These are phyloP conservation scores for Meles meles DNA, from an alignment of 2,113 vertebrate genomes.

Conservation along the genomic window DNA sequence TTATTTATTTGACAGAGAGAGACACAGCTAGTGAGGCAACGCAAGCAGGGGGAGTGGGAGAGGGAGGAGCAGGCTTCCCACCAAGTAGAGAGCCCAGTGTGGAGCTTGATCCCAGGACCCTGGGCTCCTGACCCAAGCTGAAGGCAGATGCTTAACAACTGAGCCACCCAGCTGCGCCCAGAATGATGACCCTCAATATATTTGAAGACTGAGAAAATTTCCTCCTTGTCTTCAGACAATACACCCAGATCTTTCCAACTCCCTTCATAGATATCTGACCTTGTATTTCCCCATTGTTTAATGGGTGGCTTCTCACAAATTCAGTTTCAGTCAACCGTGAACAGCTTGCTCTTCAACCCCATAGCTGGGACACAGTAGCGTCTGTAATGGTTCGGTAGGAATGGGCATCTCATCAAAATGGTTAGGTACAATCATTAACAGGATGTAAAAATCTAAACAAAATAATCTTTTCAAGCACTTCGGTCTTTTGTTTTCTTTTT, in stretches of 20 bases:
- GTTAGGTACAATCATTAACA: not conserved
- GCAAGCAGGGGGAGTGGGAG: too few relatives aligned
- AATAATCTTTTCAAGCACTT: not conserved
- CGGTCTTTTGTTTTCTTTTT: not conserved
- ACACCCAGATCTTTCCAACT: not conserved
- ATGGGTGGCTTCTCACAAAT: not conserved
- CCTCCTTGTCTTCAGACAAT: not conserved
- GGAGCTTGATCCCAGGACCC: too few relatives aligned
- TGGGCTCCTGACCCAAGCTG: too few relatives aligned
- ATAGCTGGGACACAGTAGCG: not conserved
- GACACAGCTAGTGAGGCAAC: too few relatives aligned
- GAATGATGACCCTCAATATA: not conserved
- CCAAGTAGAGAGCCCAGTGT: too few relatives aligned
- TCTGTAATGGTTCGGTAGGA: not conserved
- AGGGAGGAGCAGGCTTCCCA: too few relatives aligned
- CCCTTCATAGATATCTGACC: not conserved
- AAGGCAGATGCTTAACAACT: too few relatives aligned
- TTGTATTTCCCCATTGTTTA: not conserved
- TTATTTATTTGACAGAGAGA: too few relatives aligned
- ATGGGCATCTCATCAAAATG: not conserved
- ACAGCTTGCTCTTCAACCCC: not conserved
- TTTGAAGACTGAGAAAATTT: not conserved
- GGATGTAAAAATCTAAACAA: not conserved
- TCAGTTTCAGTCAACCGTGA: not conserved
- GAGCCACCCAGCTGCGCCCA: not conserved